Percentiles rank a stretch among this genome's conserved stretches.
Evolutionary conservation across 2,113 vertebrate genomes (phyloP).

Genomic region (Oriolus oriolus): DNA sequence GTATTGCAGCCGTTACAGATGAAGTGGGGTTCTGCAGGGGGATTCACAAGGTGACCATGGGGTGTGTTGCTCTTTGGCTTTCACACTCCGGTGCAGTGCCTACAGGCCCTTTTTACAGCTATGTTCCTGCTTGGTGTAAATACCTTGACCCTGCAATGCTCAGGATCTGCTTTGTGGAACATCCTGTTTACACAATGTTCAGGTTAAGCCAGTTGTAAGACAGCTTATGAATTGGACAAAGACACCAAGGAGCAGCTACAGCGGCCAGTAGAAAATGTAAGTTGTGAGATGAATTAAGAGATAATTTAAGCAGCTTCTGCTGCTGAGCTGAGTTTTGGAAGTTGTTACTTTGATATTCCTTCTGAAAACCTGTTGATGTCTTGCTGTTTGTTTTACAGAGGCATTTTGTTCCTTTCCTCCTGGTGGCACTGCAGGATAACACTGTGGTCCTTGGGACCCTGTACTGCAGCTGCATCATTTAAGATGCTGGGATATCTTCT

Average conservation of each 20-base stretch:
- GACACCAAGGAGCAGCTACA: neutral
- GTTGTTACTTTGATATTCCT: neutral
- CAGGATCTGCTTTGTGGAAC: neutral
- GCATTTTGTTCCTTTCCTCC: slow-evolving; percentile 24
- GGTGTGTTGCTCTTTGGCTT: neutral
- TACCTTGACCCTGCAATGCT: neutral
- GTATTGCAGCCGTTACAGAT: neutral
- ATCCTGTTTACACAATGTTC: neutral
- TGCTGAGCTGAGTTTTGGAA: neutral
- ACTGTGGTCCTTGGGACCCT: neutral
- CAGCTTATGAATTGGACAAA: neutral
- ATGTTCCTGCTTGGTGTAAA: neutral
- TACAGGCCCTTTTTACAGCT: neutral
- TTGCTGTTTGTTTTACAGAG: neutral
- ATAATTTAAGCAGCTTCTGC: neutral
- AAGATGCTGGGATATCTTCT: neutral
- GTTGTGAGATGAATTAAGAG: neutral
- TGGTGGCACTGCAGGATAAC: slow-evolving; percentile 23
- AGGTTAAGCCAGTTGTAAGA: neutral
- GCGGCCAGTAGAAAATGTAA: neutral
- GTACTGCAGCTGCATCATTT: neutral
- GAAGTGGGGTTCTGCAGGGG: neutral
- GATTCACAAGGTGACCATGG: neutral
- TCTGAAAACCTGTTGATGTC: neutral
- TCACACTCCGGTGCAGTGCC: rapidly evolving